Base-by-base conservation (phyloP, 2,113 vertebrate genomes). In the Hydrolagus affinis region DNA sequence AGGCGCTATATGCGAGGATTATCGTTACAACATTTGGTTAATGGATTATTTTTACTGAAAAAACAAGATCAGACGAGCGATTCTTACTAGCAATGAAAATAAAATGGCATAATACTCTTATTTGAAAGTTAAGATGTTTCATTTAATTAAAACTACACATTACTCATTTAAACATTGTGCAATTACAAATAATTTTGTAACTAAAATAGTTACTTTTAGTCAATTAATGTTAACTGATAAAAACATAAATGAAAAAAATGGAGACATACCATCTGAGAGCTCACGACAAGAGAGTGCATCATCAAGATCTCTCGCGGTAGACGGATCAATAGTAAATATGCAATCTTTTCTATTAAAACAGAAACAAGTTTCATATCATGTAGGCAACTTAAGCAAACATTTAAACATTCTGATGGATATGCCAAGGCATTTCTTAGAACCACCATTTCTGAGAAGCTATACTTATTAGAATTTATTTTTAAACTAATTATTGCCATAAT, bases 311-410 rank as follows among this genome's bases (percentile, higher is more conserved):
- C 93, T 96, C 89, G 96, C 96, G 86, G 92, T 92, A 88, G 92
- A 92, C 17, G 98, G 98, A 88, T 95, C 94, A 86, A 93, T 95
- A 90, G 92, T 96, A 93, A 97, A 95, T 93, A 96, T 91, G 87
- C 93, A 94, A 90, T 96, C 93, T 92, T 96, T 95, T 91, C 97
- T 94, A 93, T 88, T 88, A 90, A 89, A 90, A 87, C 90, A 85
- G 90, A 80, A 91, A 90, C 14, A 83, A 32, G 30, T 66, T 78
- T 66, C 30, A 83, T 3, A n/a, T 66, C 25, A 30, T 66, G 23
- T 32, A 68, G 21, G 25, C 56, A 19, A 44, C 73, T 9, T 17
- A 32, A 19, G 8, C 4, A 68, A 68, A 21, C 25, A 14, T 28
- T 72, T 7, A 12, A 21, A 15, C 23, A 72, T 3, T 72, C 11